A percentile compares a stretch with the other conserved stretches of the same genome.
These are phyloP conservation scores for Achlya flavicornis DNA, from an alignment of 2,888 invertebrate species.

Conservation along the genomic window DNA sequence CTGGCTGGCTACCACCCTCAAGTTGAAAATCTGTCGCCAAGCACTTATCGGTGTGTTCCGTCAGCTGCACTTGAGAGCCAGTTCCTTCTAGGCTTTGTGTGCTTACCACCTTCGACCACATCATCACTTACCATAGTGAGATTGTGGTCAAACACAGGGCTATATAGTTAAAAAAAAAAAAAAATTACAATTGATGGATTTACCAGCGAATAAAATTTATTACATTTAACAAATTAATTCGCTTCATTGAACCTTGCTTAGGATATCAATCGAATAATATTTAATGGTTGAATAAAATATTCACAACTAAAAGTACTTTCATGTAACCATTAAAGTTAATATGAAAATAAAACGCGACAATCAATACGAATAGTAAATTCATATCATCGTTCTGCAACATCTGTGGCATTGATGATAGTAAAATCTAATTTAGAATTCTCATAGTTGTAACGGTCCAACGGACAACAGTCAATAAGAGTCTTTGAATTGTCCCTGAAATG, in stretches of 20 bases:
- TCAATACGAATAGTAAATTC: background rate
- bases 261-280: background rate
- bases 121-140: too few species aligned
- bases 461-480: slow-evolving; percentile 30
- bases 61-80: too few species aligned
- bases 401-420: slow-evolving; percentile 39
- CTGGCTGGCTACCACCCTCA: too few species aligned
- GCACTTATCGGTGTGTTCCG: too few species aligned
- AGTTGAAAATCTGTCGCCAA: too few species aligned
- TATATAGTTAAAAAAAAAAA: too few species aligned
- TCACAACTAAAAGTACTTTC: background rate
- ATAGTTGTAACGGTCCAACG: slow-evolving; percentile 67
- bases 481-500: slow-evolving; percentile 64
- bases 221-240: background rate
- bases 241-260: background rate
- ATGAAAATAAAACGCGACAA: background rate
- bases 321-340: background rate
- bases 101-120: too few species aligned
- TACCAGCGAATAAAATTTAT: too few species aligned
- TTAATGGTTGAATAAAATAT: background rate
- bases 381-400: slow-evolving; percentile 10
- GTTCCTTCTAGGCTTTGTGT: too few species aligned
- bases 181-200: too few species aligned
- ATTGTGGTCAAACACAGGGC: too few species aligned
- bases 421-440: slow-evolving; percentile 43